Evolutionary conservation across 2,888 invertebrate species (phyloP).

Genomic region (Epinotia nisella): DNA sequence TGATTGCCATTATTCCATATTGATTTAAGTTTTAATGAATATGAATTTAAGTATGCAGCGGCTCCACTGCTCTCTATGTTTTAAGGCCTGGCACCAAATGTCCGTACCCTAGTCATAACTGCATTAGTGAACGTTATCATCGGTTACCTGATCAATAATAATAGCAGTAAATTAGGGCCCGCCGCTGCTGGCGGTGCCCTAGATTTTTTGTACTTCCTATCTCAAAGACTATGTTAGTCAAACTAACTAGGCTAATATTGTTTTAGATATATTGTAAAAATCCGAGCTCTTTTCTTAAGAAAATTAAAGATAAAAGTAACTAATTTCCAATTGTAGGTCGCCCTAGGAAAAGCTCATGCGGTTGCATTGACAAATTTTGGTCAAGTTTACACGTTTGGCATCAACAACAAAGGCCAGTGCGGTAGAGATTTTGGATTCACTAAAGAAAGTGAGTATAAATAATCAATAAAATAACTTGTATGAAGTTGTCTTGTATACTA

Average conservation of each 20-base stretch:
- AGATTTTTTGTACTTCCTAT: too few relatives aligned
- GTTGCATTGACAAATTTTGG: slow-evolving; percentile 95
- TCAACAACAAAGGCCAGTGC: slow-evolving; percentile 99
- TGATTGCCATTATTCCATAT: too few relatives aligned
- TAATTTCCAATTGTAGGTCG: slow-evolving; percentile 84
- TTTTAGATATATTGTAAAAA: too few relatives aligned
- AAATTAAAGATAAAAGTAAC: background rate
- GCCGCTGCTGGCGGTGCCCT: too few relatives aligned
- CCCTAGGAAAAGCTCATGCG: slow-evolving; percentile 98
- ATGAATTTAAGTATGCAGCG: too few relatives aligned
- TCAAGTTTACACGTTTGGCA: slow-evolving; percentile 96
- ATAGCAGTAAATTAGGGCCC: background rate
- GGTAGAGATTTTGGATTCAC: slow-evolving; percentile 91
- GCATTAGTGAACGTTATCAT: background rate
- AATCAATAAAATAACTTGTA: background rate
- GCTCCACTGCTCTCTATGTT: too few relatives aligned
- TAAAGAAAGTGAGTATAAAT: slow-evolving; percentile 81
- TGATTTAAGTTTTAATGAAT: too few relatives aligned
- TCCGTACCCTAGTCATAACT: background rate
- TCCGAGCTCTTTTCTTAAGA: too few relatives aligned
- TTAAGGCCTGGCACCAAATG: too few relatives aligned
- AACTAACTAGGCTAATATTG: too few relatives aligned
- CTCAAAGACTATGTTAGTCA: too few relatives aligned
- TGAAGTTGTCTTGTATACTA: background rate
- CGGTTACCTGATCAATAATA: background rate